Evolutionary conservation across 1,140 invertebrate species (phyloP).

Genomic region (Yoshiicerus persimilis): DNA sequence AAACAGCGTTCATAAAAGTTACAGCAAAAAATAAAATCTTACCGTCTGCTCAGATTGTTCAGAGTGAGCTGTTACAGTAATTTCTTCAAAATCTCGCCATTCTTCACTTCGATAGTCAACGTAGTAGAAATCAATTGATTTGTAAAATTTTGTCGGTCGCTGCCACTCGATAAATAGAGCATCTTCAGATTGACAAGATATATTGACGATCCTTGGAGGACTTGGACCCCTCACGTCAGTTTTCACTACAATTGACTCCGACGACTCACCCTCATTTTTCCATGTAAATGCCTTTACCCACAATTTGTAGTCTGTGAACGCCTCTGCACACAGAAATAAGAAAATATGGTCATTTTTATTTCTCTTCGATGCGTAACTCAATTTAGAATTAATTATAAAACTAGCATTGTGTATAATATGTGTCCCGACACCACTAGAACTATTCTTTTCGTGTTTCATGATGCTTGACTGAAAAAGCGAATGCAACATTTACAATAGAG

Average conservation of each 20-base stretch:
- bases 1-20: too few relatives aligned
- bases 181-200: slow-evolving; percentile 75
- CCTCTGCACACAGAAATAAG: slow-evolving; percentile 62
- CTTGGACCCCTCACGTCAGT: slow-evolving; percentile 81
- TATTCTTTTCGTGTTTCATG: neutral
- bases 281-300: slow-evolving; percentile 77
- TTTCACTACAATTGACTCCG: slow-evolving; percentile 68
- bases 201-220: slow-evolving; percentile 74
- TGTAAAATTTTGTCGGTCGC: slow-evolving; percentile 69
- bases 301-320: slow-evolving; percentile 80
- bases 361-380: neutral
- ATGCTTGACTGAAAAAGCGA: neutral
- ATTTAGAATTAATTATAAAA: neutral
- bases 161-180: slow-evolving; percentile 79
- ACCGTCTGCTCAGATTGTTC: slow-evolving; percentile 65
- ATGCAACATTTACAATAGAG: neutral
- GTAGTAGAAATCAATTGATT: slow-evolving; percentile 77
- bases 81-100: slow-evolving; percentile 63
- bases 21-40: slow-evolving; percentile 40
- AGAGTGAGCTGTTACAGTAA: slow-evolving; percentile 62
- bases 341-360: neutral
- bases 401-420: neutral
- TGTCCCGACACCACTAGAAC: neutral
- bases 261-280: slow-evolving; percentile 72
- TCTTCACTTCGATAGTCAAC: slow-evolving; percentile 68